These are phyloP conservation scores for Chelonus formosanus DNA, from an alignment of 2,888 invertebrate species.

Conservation along the genomic window DNA sequence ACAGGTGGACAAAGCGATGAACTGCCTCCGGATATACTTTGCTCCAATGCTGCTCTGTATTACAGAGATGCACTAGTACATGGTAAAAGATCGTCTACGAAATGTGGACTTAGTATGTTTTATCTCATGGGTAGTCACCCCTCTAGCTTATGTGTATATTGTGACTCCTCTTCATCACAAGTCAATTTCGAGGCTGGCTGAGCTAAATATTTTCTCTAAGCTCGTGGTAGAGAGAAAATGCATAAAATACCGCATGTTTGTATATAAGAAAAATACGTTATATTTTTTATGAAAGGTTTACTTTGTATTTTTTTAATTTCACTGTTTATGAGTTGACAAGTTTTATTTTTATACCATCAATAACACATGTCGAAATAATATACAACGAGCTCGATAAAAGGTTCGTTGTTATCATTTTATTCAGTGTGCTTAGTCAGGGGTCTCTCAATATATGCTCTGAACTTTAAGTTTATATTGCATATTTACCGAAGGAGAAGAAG, in stretches of 20 bases:
- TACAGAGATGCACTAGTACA: slow-evolving; percentile 18
- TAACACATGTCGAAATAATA: too few species aligned
- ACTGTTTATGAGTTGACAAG: too few species aligned
- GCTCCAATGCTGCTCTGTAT: slow-evolving; percentile 21
- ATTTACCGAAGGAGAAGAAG: too few species aligned
- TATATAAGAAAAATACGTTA: background rate
- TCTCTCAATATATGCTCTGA: too few species aligned
- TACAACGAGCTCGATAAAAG: too few species aligned
- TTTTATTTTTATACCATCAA: too few species aligned
- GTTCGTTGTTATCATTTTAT: too few species aligned
- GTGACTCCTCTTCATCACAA: slow-evolving; percentile 17
- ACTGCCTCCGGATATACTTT: slow-evolving; percentile 27
- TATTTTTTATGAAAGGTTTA: background rate
- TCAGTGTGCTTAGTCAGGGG: too few species aligned
- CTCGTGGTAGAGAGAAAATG: background rate
- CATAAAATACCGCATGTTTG: background rate
- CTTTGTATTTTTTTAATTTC: background rate
- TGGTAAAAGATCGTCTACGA: slow-evolving; percentile 4
- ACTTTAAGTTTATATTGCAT: too few species aligned
- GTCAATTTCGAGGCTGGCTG: slow-evolving; percentile 35
- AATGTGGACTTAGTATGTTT: background rate
- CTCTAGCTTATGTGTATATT: background rate
- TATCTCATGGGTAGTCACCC: slow-evolving; percentile 1
- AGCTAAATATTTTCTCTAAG: slow-evolving; percentile 30
- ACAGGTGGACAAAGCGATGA: slow-evolving; percentile 30